phyloP scores from a whole-genome alignment of 2,797 vertebrate genomes.

The Gorsachius magnificus region DNA sequence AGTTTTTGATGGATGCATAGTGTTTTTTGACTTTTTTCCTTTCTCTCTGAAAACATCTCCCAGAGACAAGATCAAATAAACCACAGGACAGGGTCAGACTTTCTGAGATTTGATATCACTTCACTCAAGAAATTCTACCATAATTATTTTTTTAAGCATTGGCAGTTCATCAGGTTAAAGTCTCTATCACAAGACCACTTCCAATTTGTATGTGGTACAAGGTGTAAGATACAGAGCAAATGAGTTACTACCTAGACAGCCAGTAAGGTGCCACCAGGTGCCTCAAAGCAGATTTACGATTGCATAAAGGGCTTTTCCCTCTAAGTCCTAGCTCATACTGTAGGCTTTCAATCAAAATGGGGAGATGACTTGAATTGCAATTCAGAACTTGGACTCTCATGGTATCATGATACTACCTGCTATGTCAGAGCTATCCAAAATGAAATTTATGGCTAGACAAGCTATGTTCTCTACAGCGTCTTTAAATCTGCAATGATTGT shows the following conservation, averaged over 20 bases:
- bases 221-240: not conserved
- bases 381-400: not conserved
- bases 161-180: not conserved
- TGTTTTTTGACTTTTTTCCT: not conserved
- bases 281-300: not conserved
- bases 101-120: not conserved
- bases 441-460: not conserved
- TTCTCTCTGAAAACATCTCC: not conserved
- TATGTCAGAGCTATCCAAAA: not conserved
- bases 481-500: not conserved
- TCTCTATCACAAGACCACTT: not conserved
- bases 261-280: not conserved
- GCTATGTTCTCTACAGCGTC: not conserved
- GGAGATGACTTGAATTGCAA: not conserved
- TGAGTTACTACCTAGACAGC: rapidly evolving
- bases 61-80: not conserved
- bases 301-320: not conserved
- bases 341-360: not conserved
- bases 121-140: not conserved
- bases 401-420: not conserved
- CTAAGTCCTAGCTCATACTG: not conserved
- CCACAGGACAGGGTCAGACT: not conserved
- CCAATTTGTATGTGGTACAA: not conserved
- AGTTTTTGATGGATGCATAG: not conserved
- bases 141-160: not conserved